phyloP scores from a whole-genome alignment of 2,888 invertebrate species.

The Nowickia ferox region DNA sequence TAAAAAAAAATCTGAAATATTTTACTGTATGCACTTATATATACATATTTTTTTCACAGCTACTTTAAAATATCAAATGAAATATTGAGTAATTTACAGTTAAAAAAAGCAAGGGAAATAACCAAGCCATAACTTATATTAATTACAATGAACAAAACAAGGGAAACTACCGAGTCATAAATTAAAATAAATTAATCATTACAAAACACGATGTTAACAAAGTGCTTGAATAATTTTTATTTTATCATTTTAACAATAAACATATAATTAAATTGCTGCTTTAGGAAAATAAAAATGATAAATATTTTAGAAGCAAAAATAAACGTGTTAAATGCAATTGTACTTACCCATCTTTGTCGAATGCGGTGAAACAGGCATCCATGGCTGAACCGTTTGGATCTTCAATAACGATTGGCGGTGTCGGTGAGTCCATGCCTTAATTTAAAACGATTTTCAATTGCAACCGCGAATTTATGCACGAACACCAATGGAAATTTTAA shows the following conservation, averaged over 20 bases:
- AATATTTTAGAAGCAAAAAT: constrained; percentile 12
- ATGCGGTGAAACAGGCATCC: constrained; percentile 96
- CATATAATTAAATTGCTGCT: not conserved
- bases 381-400: constrained; percentile 87
- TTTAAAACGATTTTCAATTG: constrained; percentile 54
- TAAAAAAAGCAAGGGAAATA: not conserved
- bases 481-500: constrained; percentile 15
- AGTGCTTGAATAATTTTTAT: constrained; percentile 4
- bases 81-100: not conserved
- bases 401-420: constrained; percentile 83
- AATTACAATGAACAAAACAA: not conserved
- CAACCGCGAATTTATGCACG: constrained; percentile 56
- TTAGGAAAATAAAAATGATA: not conserved
- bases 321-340: constrained; percentile 11
- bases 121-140: not conserved
- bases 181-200: not conserved
- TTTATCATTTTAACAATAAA: too few species aligned
- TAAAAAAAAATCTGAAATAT: too few species aligned
- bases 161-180: not conserved
- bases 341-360: constrained; percentile 94
- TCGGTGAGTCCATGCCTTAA: constrained; percentile 81
- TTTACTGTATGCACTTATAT: too few species aligned
- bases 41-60: too few species aligned
- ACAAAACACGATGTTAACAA: not conserved
- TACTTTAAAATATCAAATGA: not conserved